Conservation (phyloP, 2,113 vertebrate genomes). For the Phaethon lepturus region DNA sequence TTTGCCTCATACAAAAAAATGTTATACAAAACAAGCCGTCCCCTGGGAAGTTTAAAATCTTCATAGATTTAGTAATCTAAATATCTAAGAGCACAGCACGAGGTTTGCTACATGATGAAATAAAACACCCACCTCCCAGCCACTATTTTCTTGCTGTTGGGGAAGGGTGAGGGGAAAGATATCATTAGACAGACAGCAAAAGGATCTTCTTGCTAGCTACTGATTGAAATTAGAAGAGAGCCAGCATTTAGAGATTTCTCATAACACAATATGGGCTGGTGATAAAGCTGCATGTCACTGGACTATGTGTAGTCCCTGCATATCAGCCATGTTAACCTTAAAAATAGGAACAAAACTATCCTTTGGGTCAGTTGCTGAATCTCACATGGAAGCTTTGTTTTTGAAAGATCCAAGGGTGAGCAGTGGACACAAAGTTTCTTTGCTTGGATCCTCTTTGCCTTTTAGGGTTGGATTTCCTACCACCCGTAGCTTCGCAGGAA, state of each 20-base stretch:
- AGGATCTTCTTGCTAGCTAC: not conserved
- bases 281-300: not conserved
- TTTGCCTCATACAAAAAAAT: not conserved
- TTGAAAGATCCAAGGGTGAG: not conserved
- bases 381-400: not conserved
- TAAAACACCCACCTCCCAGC: not conserved
- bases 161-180: not conserved
- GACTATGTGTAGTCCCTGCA: not conserved
- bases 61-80: not conserved
- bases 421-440: not conserved
- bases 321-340: not conserved
- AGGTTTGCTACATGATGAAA: not conserved
- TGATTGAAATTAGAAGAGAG: not conserved
- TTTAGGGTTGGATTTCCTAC: not conserved
- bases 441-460: conserved; percentile 5
- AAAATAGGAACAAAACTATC: not conserved
- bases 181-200: not conserved
- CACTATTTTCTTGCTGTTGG: not conserved
- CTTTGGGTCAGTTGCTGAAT: not conserved
- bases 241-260: not conserved
- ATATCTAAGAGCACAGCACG: not conserved
- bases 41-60: not conserved
- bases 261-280: not conserved
- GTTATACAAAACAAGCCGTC: not conserved
- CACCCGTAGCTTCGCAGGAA: not conserved